A percentile compares a stretch with the other conserved stretches of the same genome.
phyloP scores from a whole-genome alignment of 2,888 invertebrate species.

The Agrochola lychnidis region DNA sequence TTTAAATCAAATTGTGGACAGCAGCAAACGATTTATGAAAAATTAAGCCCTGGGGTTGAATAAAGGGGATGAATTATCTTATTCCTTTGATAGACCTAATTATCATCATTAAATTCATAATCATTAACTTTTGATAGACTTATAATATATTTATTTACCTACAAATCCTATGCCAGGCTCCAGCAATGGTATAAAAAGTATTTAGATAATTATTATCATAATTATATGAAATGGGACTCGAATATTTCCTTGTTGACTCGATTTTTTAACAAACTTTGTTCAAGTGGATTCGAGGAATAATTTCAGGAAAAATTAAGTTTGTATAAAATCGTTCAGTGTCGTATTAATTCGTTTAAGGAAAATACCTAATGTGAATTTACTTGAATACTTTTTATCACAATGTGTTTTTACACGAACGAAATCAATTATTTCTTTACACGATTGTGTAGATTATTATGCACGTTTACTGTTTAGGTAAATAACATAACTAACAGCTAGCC shows the following conservation, averaged over 20 bases:
- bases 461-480: neutral
- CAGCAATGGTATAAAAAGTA: neutral
- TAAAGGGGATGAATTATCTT: no score
- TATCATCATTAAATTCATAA: no score
- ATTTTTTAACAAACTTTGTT: neutral
- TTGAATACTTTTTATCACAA: neutral
- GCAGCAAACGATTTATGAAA: no score
- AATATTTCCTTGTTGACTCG: neutral
- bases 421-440: slow-evolving; percentile 1
- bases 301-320: neutral
- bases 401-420: slow-evolving; percentile 6
- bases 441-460: neutral
- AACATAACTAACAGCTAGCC: neutral
- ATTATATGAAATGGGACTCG: neutral
- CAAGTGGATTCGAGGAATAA: neutral
- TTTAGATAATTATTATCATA: neutral
- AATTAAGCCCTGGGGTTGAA: no score
- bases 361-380: neutral
- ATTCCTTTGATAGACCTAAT: no score
- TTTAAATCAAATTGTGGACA: no score
- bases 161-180: no score
- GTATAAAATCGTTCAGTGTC: neutral
- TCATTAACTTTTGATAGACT: no score
- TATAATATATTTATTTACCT: no score
- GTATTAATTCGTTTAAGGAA: no score